phyloP scores from a whole-genome alignment of 37 sponge, comb jelly and placozoan species.

The Beroe ovata region DNA sequence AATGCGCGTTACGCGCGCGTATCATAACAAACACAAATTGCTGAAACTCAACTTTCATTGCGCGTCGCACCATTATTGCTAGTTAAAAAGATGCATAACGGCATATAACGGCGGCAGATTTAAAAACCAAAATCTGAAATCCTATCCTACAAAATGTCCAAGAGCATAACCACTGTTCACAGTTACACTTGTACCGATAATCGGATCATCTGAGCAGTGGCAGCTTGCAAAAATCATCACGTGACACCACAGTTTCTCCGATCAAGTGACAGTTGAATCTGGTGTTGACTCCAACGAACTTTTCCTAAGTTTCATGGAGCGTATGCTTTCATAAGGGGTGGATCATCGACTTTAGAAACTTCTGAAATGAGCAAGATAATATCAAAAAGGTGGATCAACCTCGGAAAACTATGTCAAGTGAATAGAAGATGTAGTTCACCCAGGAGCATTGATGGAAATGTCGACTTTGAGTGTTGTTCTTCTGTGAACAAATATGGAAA shows the following conservation, averaged over 20 bases:
- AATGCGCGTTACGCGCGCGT: neutral
- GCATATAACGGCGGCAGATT: constrained; percentile 14
- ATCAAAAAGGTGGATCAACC: no score
- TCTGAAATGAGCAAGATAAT: no score
- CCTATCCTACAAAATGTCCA: neutral
- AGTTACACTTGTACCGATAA: neutral
- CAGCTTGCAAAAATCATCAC: neutral
- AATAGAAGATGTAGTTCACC: no score
- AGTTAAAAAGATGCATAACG: constrained; percentile 45
- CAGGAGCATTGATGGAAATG: no score
- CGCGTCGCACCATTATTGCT: no score
- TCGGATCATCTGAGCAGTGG: neutral
- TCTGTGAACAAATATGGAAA: no score
- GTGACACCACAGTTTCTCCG: neutral
- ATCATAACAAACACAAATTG: neutral
- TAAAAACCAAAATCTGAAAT: neutral
- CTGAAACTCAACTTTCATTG: constrained; percentile 48
- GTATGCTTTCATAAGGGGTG: constrained; percentile 31
- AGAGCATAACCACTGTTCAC: neutral
- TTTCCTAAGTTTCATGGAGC: constrained; percentile 1
- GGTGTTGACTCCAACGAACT: neutral
- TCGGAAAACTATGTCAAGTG: no score
- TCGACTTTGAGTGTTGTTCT: no score
- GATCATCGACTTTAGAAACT: neutral
- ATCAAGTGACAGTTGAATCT: neutral